These are phyloP conservation scores for Trissolcus japonicus DNA, from an alignment of 2,888 invertebrate genomes.

Conservation along the genomic window DNA sequence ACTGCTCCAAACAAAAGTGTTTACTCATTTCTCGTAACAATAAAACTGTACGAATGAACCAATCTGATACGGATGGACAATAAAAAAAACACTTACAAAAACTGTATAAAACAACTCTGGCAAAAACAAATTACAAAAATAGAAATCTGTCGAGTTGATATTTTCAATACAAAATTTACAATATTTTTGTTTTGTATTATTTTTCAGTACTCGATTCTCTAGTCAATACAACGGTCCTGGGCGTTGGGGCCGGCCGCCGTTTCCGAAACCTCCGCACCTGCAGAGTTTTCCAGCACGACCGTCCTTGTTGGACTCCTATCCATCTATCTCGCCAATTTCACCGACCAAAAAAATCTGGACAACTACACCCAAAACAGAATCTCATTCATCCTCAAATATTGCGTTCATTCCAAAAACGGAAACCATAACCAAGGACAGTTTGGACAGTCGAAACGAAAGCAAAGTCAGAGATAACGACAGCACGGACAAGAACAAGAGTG, in stretches of 20 bases:
- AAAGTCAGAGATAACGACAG: conserved; percentile 4
- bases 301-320: conserved; percentile 40
- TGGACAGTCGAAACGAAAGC: conserved; percentile 24
- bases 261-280: no score
- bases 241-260: conserved; percentile 64
- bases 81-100: no score
- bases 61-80: no score
- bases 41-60: no score
- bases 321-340: conserved; percentile 34
- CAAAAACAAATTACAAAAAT: no score
- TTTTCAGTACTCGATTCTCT: conserved; percentile 47
- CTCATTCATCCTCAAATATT: conserved; percentile 22
- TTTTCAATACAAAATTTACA: background rate
- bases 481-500: background rate
- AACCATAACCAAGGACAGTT: background rate
- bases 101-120: no score
- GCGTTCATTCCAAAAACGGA: background rate
- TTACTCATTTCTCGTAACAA: no score
- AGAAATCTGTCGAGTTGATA: background rate
- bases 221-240: conserved; percentile 62
- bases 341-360: conserved; percentile 64
- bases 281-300: conserved; percentile 48
- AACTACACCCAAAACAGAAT: conserved; percentile 67
- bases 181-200: conserved; percentile 4
- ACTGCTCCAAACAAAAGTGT: no score